These are phyloP conservation scores for Xenopus tropicalis DNA, from an alignment of 2,113 vertebrate species.

Conservation along the genomic window UCB_Xtro_10.0 CM004447.2:64183501-64184000, in stretches of 20 bases:
- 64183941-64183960: neutral
- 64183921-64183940: slow-evolving; percentile 11
- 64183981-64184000: slow-evolving; percentile 2
- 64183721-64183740: slow-evolving; percentile 80
- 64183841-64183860: neutral
- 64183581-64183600: no score
- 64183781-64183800: slow-evolving; percentile 54
- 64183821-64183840: neutral
- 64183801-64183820: neutral
- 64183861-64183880: neutral
- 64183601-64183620: no score
- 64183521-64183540: no score
- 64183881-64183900: slow-evolving; percentile 6
- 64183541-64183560: no score
- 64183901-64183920: slow-evolving; percentile 7
- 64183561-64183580: no score
- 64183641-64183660: neutral
- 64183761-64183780: slow-evolving; percentile 72
- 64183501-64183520: no score
- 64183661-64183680: slow-evolving; percentile 55
- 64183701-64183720: slow-evolving; percentile 74
- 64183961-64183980: neutral
- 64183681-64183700: slow-evolving; percentile 80
- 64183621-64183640: neutral
- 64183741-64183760: slow-evolving; percentile 72